Evolutionary conservation across 2,797 vertebrate genomes (phyloP), one percentile per base, ranked within the genome.

Genomic region (Alouatta caraya): DNA sequence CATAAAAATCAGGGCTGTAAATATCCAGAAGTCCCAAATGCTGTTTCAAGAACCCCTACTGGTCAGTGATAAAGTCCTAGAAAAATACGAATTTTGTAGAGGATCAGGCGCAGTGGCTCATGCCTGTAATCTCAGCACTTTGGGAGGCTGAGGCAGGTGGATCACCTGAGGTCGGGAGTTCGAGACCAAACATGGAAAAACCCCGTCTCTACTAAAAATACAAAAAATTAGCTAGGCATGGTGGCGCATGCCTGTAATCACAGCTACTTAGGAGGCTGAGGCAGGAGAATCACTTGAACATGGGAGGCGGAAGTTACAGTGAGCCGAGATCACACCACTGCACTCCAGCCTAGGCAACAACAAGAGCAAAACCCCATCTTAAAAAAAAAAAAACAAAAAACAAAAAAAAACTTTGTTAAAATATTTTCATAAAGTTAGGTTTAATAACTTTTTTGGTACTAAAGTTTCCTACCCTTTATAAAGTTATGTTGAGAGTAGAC

Each of bases 301-400:
- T 33, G 8, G 61, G 17, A n/a, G 15, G 15, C 0, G 1, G 33
- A 67, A 17, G 15, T n/a, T 67, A 33, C 8, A 2, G 33, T n/a
- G 33, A n/a, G 61, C 33, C 0, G 0, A 67, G 33, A 67, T n/a
- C 17, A 4, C 0, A 0, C 61, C 61, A 19, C 19, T 67, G 15
- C 61, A 67, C 15, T n/a, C 15, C 33, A 67, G 33, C 33, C 61
- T 67, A 15, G 33, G 33, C 61, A 67, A 67, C 15, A n/a, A 67
- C 33, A n/a, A 67, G 30, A n/a, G 30, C 30, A 64, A n/a, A 67
- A 67, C 33, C 2, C 15, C 33, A n/a, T 67, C 7, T 19, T 15
- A 33, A 64, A 64, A 64, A 64, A n/a, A n/a, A 64, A 33, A 33
- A 33, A 15, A 61, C 39, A 42, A 42, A 42, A 42, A 42, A 42